Evolutionary conservation across 2,797 vertebrate species (phyloP).

Genomic region (Craterocephalus amniculus): DNA sequence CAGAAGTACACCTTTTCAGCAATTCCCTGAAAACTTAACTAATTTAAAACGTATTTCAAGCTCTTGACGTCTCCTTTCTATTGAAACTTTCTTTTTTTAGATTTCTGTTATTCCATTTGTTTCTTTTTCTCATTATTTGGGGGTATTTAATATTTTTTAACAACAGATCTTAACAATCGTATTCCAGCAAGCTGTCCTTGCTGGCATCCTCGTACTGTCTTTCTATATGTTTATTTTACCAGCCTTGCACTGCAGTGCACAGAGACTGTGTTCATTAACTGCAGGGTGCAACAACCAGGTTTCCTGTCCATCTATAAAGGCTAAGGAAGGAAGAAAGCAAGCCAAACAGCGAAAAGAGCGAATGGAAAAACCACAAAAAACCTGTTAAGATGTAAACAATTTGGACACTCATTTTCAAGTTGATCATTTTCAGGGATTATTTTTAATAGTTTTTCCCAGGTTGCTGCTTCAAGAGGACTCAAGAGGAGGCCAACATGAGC

Average conservation of each 20-base stretch:
- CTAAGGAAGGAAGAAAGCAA: neutral
- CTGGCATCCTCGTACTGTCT: neutral
- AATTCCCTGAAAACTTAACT: no score
- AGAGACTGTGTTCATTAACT: neutral
- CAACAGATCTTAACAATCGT: constrained; percentile 3
- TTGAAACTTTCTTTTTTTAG: neutral
- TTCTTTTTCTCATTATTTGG: neutral
- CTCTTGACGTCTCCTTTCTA: neutral
- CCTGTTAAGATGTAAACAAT: neutral
- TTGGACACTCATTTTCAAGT: neutral
- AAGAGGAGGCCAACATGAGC: constrained; percentile 15
- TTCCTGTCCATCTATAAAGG: neutral
- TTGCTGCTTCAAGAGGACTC: constrained; percentile 15
- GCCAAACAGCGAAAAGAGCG: rapidly evolving
- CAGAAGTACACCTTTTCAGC: no score
- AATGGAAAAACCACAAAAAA: constrained; percentile 4
- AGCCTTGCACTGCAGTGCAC: neutral
- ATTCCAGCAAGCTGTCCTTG: neutral
- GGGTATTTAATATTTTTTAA: constrained; percentile 2
- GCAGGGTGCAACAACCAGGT: no score
- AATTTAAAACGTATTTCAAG: no score
- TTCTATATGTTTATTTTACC: constrained; percentile 15
- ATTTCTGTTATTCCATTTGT: neutral
- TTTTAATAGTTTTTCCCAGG: constrained; percentile 33
- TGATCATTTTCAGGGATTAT: constrained; percentile 14